Percentiles rank a stretch among this genome's conserved stretches.
Conservation (phyloP, 2,113 vertebrate species). For the Chascanopsetta lugubris region DNA sequence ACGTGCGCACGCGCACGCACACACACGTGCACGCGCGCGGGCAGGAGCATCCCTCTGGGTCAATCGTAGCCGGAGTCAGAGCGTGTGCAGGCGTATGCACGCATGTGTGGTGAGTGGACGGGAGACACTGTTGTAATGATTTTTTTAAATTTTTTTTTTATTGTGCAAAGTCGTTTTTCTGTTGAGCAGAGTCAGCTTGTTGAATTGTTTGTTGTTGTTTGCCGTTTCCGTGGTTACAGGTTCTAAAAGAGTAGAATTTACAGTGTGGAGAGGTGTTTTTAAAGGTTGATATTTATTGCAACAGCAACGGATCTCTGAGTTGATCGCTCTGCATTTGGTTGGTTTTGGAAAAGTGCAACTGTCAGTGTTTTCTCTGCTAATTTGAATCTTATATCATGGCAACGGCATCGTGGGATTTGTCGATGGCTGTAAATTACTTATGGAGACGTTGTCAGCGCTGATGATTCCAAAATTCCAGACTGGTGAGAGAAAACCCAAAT, state of each 20-base stretch:
- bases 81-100: slow-evolving; percentile 46
- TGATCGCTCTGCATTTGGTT: not conserved
- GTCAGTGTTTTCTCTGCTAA: slow-evolving; percentile 11
- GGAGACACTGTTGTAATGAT: slow-evolving; percentile 22
- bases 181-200: not conserved
- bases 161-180: too few relatives aligned
- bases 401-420: slow-evolving; percentile 2
- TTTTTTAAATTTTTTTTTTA: too few relatives aligned
- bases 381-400: slow-evolving; percentile 8
- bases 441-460: slow-evolving; percentile 5
- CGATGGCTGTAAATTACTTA: slow-evolving; percentile 22
- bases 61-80: slow-evolving; percentile 41
- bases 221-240: not conserved
- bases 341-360: not conserved
- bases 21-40: slow-evolving; percentile 44
- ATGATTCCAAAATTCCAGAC: slow-evolving; percentile 25
- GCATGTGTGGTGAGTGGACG: slow-evolving; percentile 58
- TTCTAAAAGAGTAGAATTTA: slow-evolving; percentile 8
- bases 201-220: slow-evolving; percentile 9
- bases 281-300: slow-evolving; percentile 1
- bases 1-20: slow-evolving; percentile 49
- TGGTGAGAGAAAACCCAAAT: slow-evolving; percentile 20
- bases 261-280: slow-evolving; percentile 20
- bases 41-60: slow-evolving; percentile 49
- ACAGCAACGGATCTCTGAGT: not conserved